phyloP scores from a whole-genome alignment of 2,888 invertebrate species.

The Odontocerum albicorne region DNA sequence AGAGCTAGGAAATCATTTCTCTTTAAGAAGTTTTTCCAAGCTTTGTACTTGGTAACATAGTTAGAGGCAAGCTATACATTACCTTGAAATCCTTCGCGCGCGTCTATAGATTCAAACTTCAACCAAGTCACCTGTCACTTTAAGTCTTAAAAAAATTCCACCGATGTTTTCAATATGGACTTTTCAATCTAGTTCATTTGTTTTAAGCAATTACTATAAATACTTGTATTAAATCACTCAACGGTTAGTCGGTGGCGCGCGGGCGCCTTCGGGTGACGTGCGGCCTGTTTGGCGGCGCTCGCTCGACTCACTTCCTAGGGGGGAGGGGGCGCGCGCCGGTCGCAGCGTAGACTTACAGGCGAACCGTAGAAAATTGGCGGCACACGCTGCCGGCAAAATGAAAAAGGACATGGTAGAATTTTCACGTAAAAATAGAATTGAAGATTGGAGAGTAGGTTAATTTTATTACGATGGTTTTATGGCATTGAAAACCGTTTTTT shows the following conservation, averaged over 20 bases:
- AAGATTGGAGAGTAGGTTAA: no score
- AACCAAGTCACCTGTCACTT: conserved; percentile 5
- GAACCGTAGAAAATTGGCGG: conserved; percentile 12
- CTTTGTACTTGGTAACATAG: no score
- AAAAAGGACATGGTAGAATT: no score
- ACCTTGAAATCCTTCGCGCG: conserved; percentile 8
- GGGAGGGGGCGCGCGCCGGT: neutral
- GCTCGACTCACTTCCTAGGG: conserved; percentile 22
- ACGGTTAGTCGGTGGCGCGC: conserved; percentile 25
- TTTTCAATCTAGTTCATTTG: neutral
- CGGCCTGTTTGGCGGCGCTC: conserved; percentile 28
- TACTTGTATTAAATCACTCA: no score
- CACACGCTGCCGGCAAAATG: no score
- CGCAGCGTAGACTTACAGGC: conserved; percentile 11
- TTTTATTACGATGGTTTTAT: no score
- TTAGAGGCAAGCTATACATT: no score
- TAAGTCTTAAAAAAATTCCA: neutral
- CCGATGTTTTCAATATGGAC: conserved; percentile 2
- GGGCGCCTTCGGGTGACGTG: conserved; percentile 25
- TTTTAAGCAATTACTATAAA: no score
- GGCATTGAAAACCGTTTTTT: no score
- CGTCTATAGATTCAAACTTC: conserved; percentile 9
- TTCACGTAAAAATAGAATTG: no score
- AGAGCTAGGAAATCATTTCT: no score
- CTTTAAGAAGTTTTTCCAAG: no score